Conservation (phyloP, 2,113 vertebrate species). For the Gallinago paraguaiae region DNA sequence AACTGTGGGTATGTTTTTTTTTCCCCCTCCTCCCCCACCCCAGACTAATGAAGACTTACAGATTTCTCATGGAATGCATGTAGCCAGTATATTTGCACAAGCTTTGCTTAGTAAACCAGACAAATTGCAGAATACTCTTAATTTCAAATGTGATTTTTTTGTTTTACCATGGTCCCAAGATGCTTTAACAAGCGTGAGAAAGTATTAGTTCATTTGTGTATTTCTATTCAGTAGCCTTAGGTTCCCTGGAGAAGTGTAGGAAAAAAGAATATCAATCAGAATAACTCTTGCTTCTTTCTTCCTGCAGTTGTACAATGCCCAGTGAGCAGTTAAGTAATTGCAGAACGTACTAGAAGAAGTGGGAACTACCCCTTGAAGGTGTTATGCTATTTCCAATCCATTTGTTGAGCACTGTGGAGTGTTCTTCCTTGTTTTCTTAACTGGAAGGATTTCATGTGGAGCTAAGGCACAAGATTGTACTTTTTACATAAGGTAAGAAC, state of each 20-base stretch:
- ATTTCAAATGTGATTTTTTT: neutral
- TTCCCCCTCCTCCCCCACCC: too few species aligned
- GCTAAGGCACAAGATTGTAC: neutral
- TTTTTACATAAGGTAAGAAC: neutral
- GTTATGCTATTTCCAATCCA: neutral
- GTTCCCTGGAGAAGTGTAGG: neutral
- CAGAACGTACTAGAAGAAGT: neutral
- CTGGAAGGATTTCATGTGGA: neutral
- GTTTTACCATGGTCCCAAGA: neutral
- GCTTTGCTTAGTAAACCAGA: neutral
- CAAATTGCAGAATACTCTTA: neutral
- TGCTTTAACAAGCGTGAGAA: neutral
- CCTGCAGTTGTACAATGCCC: neutral
- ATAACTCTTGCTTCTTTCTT: neutral
- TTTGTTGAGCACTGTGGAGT: neutral
- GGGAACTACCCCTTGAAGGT: neutral
- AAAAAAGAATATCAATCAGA: neutral
- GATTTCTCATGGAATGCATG: neutral
- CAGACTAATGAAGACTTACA: neutral
- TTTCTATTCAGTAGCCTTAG: neutral
- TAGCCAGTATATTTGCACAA: neutral
- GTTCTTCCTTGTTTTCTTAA: neutral
- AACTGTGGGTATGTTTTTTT: neutral
- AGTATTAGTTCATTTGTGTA: neutral
- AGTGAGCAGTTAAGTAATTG: neutral